Percentiles rank a stretch among this genome's conserved stretches.
Conservation (phyloP, 2,113 vertebrate genomes). For the Grammomys surdaster region DNA sequence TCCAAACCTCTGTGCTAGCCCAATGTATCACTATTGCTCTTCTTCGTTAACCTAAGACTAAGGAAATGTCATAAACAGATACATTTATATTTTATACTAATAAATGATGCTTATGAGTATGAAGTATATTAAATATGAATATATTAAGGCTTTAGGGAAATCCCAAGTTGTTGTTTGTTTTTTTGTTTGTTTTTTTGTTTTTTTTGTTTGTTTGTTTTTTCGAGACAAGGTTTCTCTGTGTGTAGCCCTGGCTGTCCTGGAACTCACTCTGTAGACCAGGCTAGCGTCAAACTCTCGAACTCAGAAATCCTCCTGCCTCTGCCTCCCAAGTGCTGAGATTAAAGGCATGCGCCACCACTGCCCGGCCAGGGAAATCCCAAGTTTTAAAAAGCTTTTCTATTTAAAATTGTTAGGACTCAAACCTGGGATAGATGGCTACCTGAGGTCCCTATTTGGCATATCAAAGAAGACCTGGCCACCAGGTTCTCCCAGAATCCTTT, state of each 20-base stretch:
- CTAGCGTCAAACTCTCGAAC: too few species aligned
- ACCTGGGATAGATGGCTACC: too few species aligned
- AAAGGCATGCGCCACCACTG: too few species aligned
- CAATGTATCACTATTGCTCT: neutral
- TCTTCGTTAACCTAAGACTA: neutral
- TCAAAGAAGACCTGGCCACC: neutral
- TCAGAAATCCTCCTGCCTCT: too few species aligned
- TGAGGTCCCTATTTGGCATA: neutral
- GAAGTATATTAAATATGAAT: neutral
- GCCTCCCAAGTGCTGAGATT: too few species aligned
- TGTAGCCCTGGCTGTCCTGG: too few species aligned
- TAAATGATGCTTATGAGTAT: neutral
- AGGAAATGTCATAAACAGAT: neutral
- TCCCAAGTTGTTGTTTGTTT: too few species aligned
- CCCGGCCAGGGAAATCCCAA: neutral
- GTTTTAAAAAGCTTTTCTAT: neutral
- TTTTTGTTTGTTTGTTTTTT: too few species aligned
- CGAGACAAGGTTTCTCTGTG: too few species aligned
- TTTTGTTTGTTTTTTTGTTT: too few species aligned
- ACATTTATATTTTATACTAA: neutral
- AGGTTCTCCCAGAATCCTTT: neutral
- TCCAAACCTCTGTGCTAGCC: neutral
- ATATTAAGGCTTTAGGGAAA: neutral
- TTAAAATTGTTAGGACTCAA: neutral
- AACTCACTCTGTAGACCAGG: too few species aligned